Conservation (phyloP, 2,888 invertebrate species). For the Ptilodon capucinus region DNA sequence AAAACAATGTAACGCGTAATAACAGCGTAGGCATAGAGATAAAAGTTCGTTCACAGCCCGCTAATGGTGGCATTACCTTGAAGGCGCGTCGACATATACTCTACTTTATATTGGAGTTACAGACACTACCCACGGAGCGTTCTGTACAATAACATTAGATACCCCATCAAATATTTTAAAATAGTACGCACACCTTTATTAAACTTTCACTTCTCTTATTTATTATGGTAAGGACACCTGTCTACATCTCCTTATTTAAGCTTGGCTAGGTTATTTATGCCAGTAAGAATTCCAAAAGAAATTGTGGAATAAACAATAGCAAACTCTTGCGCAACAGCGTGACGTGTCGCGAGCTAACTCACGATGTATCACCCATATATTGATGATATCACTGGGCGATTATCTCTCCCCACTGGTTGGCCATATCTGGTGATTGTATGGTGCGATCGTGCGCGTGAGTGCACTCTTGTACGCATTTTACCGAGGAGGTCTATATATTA, state of each 20-base stretch:
- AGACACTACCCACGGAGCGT: too few species aligned
- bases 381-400: not conserved
- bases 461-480: not conserved
- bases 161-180: too few species aligned
- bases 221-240: too few species aligned
- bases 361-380: not conserved
- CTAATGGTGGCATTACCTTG: slow-evolving; percentile 8
- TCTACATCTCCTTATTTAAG: too few species aligned
- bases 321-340: not conserved
- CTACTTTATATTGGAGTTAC: not conserved
- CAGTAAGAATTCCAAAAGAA: not conserved
- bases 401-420: not conserved
- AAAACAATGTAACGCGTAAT: slow-evolving; percentile 1
- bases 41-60: slow-evolving; percentile 13
- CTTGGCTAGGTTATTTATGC: too few species aligned
- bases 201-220: too few species aligned
- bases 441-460: not conserved
- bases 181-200: too few species aligned
- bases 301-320: not conserved
- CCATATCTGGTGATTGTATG: not conserved
- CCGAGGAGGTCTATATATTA: too few species aligned
- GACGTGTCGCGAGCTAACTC: not conserved
- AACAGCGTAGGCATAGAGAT: slow-evolving; percentile 6
- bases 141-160: too few species aligned
- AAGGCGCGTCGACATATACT: slow-evolving; percentile 4